These are phyloP conservation scores for Amblyornis subalaris DNA, from an alignment of 2,113 vertebrate genomes.

Conservation along the genomic window DNA sequence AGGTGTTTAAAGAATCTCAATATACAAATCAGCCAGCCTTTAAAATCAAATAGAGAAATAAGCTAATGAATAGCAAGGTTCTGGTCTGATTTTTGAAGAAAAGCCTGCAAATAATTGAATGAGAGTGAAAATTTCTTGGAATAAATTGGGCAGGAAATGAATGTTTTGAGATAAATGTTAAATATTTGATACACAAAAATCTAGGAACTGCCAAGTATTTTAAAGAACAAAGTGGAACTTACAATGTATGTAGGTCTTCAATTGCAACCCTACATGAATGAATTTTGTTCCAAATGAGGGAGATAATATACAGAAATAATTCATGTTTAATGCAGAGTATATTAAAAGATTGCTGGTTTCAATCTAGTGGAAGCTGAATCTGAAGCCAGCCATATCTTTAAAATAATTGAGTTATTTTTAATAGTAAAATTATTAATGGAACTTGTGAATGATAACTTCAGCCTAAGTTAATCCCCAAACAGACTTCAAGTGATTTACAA, in stretches of 20 bases:
- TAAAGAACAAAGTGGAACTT: neutral
- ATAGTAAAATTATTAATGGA: conserved; percentile 19
- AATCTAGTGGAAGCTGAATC: neutral
- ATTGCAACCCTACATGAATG: neutral
- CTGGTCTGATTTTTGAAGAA: neutral
- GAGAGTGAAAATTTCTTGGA: neutral
- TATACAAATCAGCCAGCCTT: neutral
- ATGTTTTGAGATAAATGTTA: neutral
- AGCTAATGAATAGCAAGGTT: neutral
- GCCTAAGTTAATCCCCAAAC: neutral
- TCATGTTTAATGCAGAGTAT: neutral
- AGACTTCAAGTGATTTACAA: neutral
- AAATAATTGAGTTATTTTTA: conserved; percentile 31
- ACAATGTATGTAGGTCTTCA: fast-evolving
- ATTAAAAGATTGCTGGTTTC: neutral
- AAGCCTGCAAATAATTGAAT: neutral
- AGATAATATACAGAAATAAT: neutral
- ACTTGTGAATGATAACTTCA: conserved; percentile 1
- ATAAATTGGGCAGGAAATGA: neutral
- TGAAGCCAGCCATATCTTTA: neutral
- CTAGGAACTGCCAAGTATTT: neutral
- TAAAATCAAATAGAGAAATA: neutral
- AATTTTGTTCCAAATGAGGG: neutral
- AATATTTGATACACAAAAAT: neutral
- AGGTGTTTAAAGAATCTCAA: neutral